Base-by-base conservation (phyloP, 2,797 vertebrate species). In the Falco peregrinus region DNA sequence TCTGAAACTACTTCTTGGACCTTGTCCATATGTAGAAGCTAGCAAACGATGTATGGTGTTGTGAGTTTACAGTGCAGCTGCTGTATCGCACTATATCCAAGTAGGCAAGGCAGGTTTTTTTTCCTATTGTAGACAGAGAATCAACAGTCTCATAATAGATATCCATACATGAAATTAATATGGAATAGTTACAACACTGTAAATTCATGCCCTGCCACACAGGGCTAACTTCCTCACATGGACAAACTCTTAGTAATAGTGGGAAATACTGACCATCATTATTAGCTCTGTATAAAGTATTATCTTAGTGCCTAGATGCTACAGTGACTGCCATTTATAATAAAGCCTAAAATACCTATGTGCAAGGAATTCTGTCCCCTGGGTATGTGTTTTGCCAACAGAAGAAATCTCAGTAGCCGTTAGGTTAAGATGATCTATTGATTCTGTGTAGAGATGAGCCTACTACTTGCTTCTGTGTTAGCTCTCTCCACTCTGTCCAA, bases 261-360 rank as follows among this genome's bases (percentile, higher is more conserved):
- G 82, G 57, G 56, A 90, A 95, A 93, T 73, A 61, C 26, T 90
- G 90, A 94, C 76, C 19, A 4, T 89, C 68, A 75, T 39, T 91
- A 77, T 61, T 84, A 94, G 84, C 50, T 96, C 81, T 94, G 20
- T 84, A 26, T 47, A 37, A 95, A 95, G 51, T 94, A 67, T 76
- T 90, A 93, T 94, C 86, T 87, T 91, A 94, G 96, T 96, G 94
- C 96, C 95, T 96, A 93, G 90, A 94, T 92, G 95, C 95, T 96
- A 95, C 90, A 89, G 78, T 95, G 96, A 97, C 96, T 96, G 94
- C 95, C 95, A 91, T 87, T 93, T 93, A 74, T 83, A 89, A 75
- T 50, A 73, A 84, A 89, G 68, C 69, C 80, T 90, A 61, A 56
- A 89, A 54, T 57, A 89, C 83, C 35, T 87, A 2, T 28, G 28